Base-by-base conservation (phyloP, 2,113 vertebrate genomes). In the Rhodinocichla rosea region DNA sequence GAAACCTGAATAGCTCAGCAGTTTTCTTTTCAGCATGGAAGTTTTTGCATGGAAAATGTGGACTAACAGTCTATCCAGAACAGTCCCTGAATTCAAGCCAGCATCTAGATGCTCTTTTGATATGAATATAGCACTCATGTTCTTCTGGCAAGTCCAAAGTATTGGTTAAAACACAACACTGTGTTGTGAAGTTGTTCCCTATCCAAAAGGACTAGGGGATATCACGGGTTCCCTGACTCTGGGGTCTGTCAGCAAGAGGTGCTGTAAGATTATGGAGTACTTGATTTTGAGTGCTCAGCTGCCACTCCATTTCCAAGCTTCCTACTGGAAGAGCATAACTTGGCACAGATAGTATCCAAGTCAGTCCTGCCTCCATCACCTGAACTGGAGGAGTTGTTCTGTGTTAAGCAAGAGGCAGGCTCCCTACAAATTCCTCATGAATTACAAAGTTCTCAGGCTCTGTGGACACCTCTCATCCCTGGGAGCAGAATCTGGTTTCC, bases 401-500 rank as follows among this genome's bases (percentile, higher is more conserved):
- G 21, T 80, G 65, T 82, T 92, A 84, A 64, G 64, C 37, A 84
- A 74, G 44, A 84, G 45, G 69, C 47, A 71, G 56, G 60, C 87
- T 92, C 71, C 44, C 11, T 88, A 56, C 26, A 75, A 89, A 81
- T 76, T 92, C 52, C 24, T 81, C 21, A 32, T 64, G 85, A 90
- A 83, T 94, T 89, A 90, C 26, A 27, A 53, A 74, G 69, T 84
- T 94, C 69, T 90, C 4, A 11, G 80, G 73, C 73, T 92, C 49
- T 88, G 35, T 87, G 60, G 49, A 74, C 26, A 56, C 52, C 28
- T 90, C 70, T 93, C 1, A 0, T 92, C 47, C 65, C 56, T 82
- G 23, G 62, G 86, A 95, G 69, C 69, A 92, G 90, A 95, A 71
- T 94, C 69, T 78, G 65, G n/a, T 96, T 93, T 96, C 69, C 37